Evolutionary conservation across 2,797 vertebrate species (phyloP), one percentile per base, ranked within the genome.

Genomic region (Enteromius trimaculatus): DNA sequence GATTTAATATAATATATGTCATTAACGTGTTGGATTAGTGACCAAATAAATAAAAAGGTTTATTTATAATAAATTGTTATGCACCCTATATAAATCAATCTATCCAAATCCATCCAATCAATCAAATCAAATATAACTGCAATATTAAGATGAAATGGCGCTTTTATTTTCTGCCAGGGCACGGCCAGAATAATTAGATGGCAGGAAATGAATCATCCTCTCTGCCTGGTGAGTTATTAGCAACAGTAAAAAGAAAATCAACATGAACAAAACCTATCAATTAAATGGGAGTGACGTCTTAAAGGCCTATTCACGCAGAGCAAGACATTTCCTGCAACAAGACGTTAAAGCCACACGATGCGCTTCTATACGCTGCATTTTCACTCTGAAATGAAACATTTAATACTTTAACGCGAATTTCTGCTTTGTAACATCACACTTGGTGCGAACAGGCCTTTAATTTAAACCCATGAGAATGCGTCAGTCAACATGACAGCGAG

Each of bases 191-290:
- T 64, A 85, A 79, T 77, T 53, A 42, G 26, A 44, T 23, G 64
- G 26, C 55, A 77, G 79, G 79, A 81, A 77, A 65, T 71, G 53
- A 81, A 71, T 75, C 68, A 69, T 51, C 44, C 21, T 23, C 44
- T 75, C 64, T 58, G 71, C 8, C 37, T 23, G 70, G 26, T 31
- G 71, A 81, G 42, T 76, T 64, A 81, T 85, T 80, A 70, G 53
- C 16, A 64, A 80, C 78, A 0, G 3, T 55, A 69, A 80, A 70
- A 53, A 74, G 19, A 74, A 39, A 58, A 58, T 31, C 37, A 44
- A 70, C 34, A 80, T 58, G 66, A 70, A 80, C 34, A 31, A 70
- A 70, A 80, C 34, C 78, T 7, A n/a, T 70, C 65, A 44, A 26
- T 80, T 42, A 42, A 53, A 29, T 4, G 16, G n/a, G 13, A 42